These are phyloP conservation scores for Hypothenemus hampei DNA, from an alignment of 1,140 invertebrate genomes.

Conservation along the genomic window DNA sequence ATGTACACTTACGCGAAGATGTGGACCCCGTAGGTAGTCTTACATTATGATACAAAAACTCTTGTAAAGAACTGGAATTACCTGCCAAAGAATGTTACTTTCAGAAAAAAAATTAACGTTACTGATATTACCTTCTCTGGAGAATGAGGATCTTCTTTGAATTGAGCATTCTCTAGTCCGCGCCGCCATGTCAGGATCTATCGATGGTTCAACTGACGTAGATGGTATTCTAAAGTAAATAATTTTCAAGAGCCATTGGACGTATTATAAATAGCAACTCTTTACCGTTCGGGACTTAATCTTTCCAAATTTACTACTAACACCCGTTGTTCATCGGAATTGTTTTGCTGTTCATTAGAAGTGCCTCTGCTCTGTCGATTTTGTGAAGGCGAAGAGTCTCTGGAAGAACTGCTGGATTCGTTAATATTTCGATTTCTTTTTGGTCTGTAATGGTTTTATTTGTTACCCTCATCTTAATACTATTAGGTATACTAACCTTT, in stretches of 20 bases:
- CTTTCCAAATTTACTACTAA: conserved; percentile 19
- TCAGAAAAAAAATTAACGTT: too few species aligned
- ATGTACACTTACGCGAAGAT: too few species aligned
- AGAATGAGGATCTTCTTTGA: not conserved
- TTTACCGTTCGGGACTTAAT: conserved; percentile 16
- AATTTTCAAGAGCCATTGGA: not conserved
- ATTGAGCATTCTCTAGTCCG: not conserved
- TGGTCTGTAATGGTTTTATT: conserved; percentile 1
- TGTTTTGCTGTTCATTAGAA: not conserved
- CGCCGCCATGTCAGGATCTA: too few species aligned
- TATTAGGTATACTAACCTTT: conserved; percentile 10
- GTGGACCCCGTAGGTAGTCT: too few species aligned
- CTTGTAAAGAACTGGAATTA: too few species aligned
- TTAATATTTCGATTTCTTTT: conserved; percentile 10
- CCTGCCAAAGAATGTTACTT: too few species aligned
- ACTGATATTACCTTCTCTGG: too few species aligned
- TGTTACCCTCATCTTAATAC: not conserved
- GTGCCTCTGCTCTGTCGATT: not conserved
- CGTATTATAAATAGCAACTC: not conserved
- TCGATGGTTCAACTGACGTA: too few species aligned
- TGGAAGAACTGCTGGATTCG: conserved; percentile 9
- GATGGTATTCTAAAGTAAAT: not conserved
- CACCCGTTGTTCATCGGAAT: conserved; percentile 8
- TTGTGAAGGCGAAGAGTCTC: conserved; percentile 9
- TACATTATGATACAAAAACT: too few species aligned